A percentile compares a stretch with the other conserved stretches of the same genome.
Conservation (phyloP, 2,113 vertebrate genomes). For the Tamias sibiricus region DNA sequence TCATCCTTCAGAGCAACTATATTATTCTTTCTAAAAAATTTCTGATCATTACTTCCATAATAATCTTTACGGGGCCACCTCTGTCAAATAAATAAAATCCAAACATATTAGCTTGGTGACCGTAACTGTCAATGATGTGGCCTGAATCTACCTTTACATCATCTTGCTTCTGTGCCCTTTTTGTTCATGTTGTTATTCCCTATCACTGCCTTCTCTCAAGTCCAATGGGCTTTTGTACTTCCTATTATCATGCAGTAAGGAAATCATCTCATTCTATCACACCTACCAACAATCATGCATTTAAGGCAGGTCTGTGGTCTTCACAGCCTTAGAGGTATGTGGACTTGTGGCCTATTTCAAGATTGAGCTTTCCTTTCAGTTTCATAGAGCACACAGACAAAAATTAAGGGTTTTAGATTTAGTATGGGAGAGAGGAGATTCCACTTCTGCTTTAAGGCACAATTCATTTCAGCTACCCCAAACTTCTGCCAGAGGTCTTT, state of each 20-base stretch:
- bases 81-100: conserved; percentile 11
- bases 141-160: not conserved
- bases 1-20: not conserved
- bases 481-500: not conserved
- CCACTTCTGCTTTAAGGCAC: not conserved
- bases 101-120: not conserved
- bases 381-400: not conserved
- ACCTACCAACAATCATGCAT: not conserved
- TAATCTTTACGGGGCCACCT: not conserved
- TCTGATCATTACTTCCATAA: not conserved
- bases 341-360: not conserved
- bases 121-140: not conserved
- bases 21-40: not conserved
- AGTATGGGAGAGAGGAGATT: not conserved
- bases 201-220: not conserved
- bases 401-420: conserved; percentile 2
- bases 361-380: not conserved
- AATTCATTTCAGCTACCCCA: not conserved
- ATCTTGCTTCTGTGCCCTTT: not conserved
- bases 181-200: not conserved
- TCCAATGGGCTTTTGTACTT: not conserved
- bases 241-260: not conserved
- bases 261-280: not conserved
- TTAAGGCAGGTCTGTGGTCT: not conserved
- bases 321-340: not conserved